Evolutionary conservation across 2,113 vertebrate species (phyloP).

Genomic region (Phocoena sinus): DNA sequence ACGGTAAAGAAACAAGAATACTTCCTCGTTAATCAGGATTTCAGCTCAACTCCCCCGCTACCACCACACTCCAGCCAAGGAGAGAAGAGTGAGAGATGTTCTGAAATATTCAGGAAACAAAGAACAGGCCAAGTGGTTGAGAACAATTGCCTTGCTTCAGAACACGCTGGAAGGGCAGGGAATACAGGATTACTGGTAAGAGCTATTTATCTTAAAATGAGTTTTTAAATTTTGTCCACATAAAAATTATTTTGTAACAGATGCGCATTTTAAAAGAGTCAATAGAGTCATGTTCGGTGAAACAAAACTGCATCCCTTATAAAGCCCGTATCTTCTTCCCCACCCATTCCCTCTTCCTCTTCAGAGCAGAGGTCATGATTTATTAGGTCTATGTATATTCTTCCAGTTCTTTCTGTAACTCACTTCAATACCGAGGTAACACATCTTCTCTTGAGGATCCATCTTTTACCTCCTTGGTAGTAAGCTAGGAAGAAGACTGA

Average conservation of each 20-base stretch:
- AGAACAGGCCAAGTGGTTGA: not conserved
- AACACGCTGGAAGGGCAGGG: not conserved
- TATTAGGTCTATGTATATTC: rapidly evolving
- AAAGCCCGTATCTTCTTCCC: not conserved
- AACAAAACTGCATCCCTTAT: not conserved
- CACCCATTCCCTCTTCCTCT: not conserved
- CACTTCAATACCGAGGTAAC: not conserved
- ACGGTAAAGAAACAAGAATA: slow-evolving; percentile 52
- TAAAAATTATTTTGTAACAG: not conserved
- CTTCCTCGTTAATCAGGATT: slow-evolving; percentile 60
- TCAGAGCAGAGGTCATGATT: not conserved
- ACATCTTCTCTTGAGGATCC: not conserved
- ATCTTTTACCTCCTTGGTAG: not conserved
- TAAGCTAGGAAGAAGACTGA: not conserved
- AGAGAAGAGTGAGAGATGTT: slow-evolving; percentile 23
- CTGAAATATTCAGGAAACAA: slow-evolving; percentile 23
- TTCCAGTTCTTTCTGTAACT: not conserved
- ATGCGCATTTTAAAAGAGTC: not conserved
- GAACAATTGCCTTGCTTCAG: not conserved
- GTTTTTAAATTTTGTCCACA: not conserved
- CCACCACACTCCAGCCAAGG: slow-evolving; percentile 37
- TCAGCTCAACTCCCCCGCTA: slow-evolving; percentile 52
- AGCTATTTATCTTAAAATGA: not conserved
- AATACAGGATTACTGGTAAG: not conserved
- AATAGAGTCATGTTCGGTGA: not conserved